A percentile compares a stretch with the other conserved stretches of the same genome.
Conservation (phyloP, 2,888 invertebrate genomes). For the Dioctria rufipes region DNA sequence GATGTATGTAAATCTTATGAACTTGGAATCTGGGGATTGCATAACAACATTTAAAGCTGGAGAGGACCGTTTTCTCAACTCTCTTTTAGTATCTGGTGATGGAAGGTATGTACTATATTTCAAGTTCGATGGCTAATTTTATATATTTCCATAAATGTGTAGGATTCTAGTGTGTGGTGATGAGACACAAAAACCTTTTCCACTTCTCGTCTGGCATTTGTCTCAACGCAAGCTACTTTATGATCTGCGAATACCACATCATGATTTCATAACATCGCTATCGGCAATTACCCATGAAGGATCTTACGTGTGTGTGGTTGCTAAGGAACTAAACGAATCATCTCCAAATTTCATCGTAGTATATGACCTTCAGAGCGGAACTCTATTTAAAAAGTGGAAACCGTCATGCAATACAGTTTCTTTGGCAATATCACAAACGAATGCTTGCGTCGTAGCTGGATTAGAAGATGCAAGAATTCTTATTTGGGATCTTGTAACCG, state of each 20-base stretch:
- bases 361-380: constrained; percentile 91
- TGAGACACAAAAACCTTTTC: constrained; percentile 93
- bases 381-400: constrained; percentile 93
- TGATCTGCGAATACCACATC: constrained; percentile 89
- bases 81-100: constrained; percentile 88
- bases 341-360: constrained; percentile 92
- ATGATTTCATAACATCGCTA: constrained; percentile 88
- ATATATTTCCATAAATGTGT: constrained; percentile 61
- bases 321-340: constrained; percentile 81
- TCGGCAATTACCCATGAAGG: constrained; percentile 90
- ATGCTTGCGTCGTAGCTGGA: constrained; percentile 88
- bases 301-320: constrained; percentile 81
- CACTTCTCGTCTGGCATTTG: constrained; percentile 90
- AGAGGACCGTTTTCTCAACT: constrained; percentile 91
- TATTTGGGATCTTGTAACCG: constrained; percentile 90
- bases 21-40: constrained; percentile 80
- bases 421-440: constrained; percentile 87
- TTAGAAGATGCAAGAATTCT: constrained; percentile 86
- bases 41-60: constrained; percentile 89
- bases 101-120: constrained; percentile 76
- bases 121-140: constrained; percentile 20
- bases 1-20: constrained; percentile 92
- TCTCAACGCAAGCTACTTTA: constrained; percentile 87
- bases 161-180: constrained; percentile 91
- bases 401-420: constrained; percentile 87